phyloP scores from a whole-genome alignment of 2,888 invertebrate genomes.

The Eilema caniola region DNA sequence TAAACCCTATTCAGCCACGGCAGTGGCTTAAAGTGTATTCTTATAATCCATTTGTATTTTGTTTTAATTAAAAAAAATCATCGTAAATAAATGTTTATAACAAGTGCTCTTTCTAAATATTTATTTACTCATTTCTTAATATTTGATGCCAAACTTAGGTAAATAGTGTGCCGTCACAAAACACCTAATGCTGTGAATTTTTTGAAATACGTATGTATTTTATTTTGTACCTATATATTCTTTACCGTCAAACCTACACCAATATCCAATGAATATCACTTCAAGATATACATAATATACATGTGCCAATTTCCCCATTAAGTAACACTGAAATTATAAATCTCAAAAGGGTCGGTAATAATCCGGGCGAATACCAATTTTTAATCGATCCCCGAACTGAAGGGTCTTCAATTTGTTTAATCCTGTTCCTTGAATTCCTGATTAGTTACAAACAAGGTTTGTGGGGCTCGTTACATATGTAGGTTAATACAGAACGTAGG shows the following conservation, averaged over 20 bases:
- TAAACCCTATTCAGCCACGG: no score
- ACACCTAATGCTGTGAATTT: no score
- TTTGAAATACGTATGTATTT: no score
- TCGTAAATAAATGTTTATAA: no score
- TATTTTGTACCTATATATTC: no score
- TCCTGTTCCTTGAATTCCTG: slow-evolving; percentile 41
- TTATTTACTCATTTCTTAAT: no score
- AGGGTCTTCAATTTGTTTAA: slow-evolving; percentile 52
- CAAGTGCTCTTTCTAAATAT: no score
- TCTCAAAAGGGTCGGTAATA: slow-evolving; percentile 46
- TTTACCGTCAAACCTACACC: neutral
- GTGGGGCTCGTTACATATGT: slow-evolving; percentile 16
- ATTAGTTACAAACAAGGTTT: slow-evolving; percentile 42
- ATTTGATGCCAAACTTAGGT: no score
- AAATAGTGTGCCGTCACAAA: no score
- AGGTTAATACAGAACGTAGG: slow-evolving; percentile 16
- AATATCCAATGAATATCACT: neutral
- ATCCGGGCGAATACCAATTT: slow-evolving; percentile 51
- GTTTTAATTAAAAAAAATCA: no score
- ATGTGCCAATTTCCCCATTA: slow-evolving; percentile 42
- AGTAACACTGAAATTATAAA: slow-evolving; percentile 43
- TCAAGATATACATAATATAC: slow-evolving; percentile 40
- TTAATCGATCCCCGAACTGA: slow-evolving; percentile 47
- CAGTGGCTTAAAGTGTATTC: no score
- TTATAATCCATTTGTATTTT: no score